Evolutionary conservation across 2,797 vertebrate species (phyloP), one percentile per base, ranked within the genome.

Genomic region (Leptodactylus fallax): DNA sequence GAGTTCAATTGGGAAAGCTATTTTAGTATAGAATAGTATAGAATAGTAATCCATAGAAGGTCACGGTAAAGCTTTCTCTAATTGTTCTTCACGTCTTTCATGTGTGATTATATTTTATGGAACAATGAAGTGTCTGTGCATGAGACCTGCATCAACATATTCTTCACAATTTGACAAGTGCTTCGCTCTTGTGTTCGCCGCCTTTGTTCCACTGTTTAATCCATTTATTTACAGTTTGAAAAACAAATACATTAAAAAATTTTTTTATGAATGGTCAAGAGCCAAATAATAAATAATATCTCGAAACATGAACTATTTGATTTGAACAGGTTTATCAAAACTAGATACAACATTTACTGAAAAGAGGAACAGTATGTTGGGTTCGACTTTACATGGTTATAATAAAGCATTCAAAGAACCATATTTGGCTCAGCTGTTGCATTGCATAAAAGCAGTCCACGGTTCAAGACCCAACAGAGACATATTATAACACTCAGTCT

Each of bases 151-250:
- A 79, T 81, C 87, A 16, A 72, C 79, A 19, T 86, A 88, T 56
- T 87, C 88, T 9, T 79, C 91, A 82, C 90, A 92, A 56, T 90
- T 91, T 49, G 92, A 93, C 63, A 93, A 93, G 74, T 87, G 23
- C 45, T 60, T 87, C 80, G 55, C 79, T n/a, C 67, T 87, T 25
- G 25, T 87, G 7, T 86, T 79, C 16, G 49, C 72, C 25, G 61
- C 58, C 8, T 47, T 80, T 21, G 45, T 86, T 56, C 85, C 85
- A 56, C 4, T 86, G 3, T 17, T 86, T 11, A 86, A 86, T 67
- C 85, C 85, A 13, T 21, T 86, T 25, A 85, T 85, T 51, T 85
- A 85, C 19, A 86, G 81, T 69, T 56, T 81, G 0, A 81, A 81
- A 16, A 83, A 83, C 16, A 16, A 83, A n/a, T n/a, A n/a, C n/a